phyloP scores from a whole-genome alignment of 2,797 vertebrate species.

The Macropodus opercularis region DNA sequence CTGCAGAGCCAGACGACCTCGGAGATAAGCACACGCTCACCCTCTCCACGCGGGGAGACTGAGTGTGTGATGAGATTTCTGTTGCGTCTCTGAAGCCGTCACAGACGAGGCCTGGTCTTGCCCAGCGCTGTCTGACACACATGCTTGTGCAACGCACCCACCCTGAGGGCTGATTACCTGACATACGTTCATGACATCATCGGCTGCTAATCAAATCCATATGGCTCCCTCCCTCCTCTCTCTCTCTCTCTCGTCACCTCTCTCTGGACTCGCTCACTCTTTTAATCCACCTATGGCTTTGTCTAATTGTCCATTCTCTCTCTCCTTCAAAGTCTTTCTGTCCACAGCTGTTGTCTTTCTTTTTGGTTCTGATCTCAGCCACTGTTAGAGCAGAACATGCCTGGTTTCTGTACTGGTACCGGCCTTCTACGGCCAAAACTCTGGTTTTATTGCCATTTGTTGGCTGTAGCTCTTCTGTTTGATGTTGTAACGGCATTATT shows the following conservation, averaged over 20 bases:
- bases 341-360: slow-evolving; percentile 4
- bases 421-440: slow-evolving; percentile 64
- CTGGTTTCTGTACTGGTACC: no score
- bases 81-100: slow-evolving; percentile 12
- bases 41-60: slow-evolving; percentile 5
- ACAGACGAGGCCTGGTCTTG: slow-evolving; percentile 44
- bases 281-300: slow-evolving; percentile 30
- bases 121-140: slow-evolving; percentile 45
- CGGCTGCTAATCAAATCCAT: slow-evolving; percentile 63
- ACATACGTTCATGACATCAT: slow-evolving; percentile 72
- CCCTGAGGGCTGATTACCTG: slow-evolving; percentile 70
- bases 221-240: slow-evolving; percentile 40
- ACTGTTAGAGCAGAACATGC: slow-evolving; percentile 42
- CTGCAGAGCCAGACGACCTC: slow-evolving; percentile 14
- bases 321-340: neutral
- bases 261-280: slow-evolving; percentile 25
- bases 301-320: slow-evolving; percentile 1
- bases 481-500: slow-evolving; percentile 32
- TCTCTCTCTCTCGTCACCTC: slow-evolving; percentile 28
- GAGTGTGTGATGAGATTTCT: slow-evolving; percentile 16
- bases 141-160: slow-evolving; percentile 35
- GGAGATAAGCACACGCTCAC: slow-evolving; percentile 32
- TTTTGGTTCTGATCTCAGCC: slow-evolving; percentile 40
- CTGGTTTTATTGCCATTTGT: slow-evolving; percentile 32
- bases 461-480: slow-evolving; percentile 36